These are phyloP conservation scores for Calameuta pallipes DNA, from an alignment of 2,888 invertebrate genomes.

Conservation along the genomic window DNA sequence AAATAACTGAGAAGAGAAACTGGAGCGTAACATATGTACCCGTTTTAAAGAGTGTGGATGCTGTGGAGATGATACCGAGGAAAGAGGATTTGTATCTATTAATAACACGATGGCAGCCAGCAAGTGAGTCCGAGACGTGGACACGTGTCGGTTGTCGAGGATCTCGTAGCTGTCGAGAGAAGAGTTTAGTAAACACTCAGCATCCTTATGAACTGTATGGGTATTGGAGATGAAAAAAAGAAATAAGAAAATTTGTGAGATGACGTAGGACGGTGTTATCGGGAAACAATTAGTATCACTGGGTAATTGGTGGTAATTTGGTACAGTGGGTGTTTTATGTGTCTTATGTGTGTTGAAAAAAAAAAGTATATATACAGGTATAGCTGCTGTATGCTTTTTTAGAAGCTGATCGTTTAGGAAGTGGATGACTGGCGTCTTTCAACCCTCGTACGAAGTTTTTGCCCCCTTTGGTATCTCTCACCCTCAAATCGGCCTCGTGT, in stretches of 20 bases:
- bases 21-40: background rate
- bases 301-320: background rate
- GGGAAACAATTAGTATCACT: constrained; percentile 5
- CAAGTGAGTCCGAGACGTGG: background rate
- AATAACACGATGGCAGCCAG: background rate
- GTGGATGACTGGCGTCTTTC: constrained; percentile 8
- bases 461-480: constrained; percentile 8
- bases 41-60: background rate
- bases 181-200: background rate
- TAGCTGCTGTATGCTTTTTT: background rate
- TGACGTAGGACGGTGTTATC: background rate
- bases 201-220: background rate
- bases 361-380: background rate
- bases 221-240: background rate
- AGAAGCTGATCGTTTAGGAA: constrained; percentile 2
- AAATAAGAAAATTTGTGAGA: background rate
- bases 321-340: background rate
- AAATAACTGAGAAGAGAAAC: background rate
- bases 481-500: constrained; percentile 20
- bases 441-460: constrained; percentile 6
- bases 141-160: background rate
- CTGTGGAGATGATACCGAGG: background rate
- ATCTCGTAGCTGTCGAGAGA: background rate
- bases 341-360: background rate
- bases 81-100: background rate